Evolutionary conservation across 2,888 invertebrate species (phyloP).

Genomic region (Scaptomyza reducta): DNA sequence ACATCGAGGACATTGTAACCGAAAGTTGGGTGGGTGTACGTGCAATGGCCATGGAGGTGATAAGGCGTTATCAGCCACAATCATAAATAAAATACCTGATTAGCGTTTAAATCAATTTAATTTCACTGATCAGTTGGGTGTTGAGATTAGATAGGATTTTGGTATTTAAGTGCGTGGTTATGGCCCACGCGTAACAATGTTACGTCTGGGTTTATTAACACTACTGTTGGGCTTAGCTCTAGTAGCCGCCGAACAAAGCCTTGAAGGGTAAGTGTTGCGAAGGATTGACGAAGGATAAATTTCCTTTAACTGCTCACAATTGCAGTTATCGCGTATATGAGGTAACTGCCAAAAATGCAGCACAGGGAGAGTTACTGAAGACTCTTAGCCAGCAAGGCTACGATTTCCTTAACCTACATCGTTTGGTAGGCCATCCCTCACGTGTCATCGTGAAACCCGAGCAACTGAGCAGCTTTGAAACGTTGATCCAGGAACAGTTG

Average conservation of each 20-base stretch:
- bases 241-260: conserved; percentile 39
- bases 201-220: conserved; percentile 27
- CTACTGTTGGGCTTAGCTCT: conserved; percentile 45
- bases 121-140: conserved; percentile 31
- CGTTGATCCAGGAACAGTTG: conserved; percentile 41
- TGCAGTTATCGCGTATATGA: conserved; percentile 80
- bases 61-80: conserved; percentile 43
- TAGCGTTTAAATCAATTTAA: conserved; percentile 23
- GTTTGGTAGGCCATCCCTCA: conserved; percentile 50
- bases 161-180: conserved; percentile 50
- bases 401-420: conserved; percentile 72
- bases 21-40: conserved; percentile 86
- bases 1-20: conserved; percentile 78
- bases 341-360: conserved; percentile 44
- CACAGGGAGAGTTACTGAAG: conserved; percentile 60
- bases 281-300: neutral
- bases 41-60: conserved; percentile 78
- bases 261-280: conserved; percentile 51
- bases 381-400: conserved; percentile 56
- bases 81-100: conserved; percentile 46
- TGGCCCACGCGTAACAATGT: conserved; percentile 53
- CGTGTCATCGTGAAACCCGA: conserved; percentile 74
- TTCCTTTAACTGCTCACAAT: neutral
- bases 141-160: conserved; percentile 53
- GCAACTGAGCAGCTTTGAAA: conserved; percentile 57